A percentile compares a stretch with the other conserved stretches of the same genome.
phyloP scores from a whole-genome alignment of 2,888 invertebrate species.

The Hydroisotoma schaefferi region DNA sequence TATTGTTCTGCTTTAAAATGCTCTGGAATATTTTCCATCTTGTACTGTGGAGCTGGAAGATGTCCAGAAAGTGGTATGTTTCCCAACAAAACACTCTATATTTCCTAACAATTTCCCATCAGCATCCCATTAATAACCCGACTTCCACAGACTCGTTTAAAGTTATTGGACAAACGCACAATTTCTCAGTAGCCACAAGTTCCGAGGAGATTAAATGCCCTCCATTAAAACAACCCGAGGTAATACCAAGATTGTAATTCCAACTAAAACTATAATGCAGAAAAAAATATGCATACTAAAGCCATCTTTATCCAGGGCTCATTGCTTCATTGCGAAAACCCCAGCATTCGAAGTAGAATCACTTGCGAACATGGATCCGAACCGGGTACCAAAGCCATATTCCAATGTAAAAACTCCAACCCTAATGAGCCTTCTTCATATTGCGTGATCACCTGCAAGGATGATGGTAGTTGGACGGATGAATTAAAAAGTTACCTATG shows the following conservation, averaged over 20 bases:
- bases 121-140: too few species aligned
- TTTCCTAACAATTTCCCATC: background rate
- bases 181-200: slow-evolving; percentile 22
- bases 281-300: background rate
- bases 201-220: slow-evolving; percentile 20
- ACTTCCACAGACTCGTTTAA: slow-evolving; percentile 20
- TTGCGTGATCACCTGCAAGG: slow-evolving; percentile 29
- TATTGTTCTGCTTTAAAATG: slow-evolving; percentile 21
- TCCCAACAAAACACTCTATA: background rate
- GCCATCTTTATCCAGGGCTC: slow-evolving; percentile 11
- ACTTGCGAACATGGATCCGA: slow-evolving; percentile 28
- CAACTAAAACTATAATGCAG: background rate
- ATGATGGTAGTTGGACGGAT: slow-evolving; percentile 35
- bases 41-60: slow-evolving; percentile 6
- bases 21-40: slow-evolving; percentile 4
- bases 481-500: slow-evolving; percentile 25
- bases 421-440: slow-evolving; percentile 22
- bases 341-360: slow-evolving; percentile 21
- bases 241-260: background rate
- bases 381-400: slow-evolving; percentile 33
- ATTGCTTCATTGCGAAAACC: slow-evolving; percentile 33
- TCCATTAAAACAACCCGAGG: slow-evolving; percentile 24
- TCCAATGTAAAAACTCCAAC: slow-evolving; percentile 25
- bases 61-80: slow-evolving; percentile 3
- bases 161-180: slow-evolving; percentile 18